phyloP scores from a whole-genome alignment of 1,140 invertebrate species.

The Harlomillsia oculata region DNA sequence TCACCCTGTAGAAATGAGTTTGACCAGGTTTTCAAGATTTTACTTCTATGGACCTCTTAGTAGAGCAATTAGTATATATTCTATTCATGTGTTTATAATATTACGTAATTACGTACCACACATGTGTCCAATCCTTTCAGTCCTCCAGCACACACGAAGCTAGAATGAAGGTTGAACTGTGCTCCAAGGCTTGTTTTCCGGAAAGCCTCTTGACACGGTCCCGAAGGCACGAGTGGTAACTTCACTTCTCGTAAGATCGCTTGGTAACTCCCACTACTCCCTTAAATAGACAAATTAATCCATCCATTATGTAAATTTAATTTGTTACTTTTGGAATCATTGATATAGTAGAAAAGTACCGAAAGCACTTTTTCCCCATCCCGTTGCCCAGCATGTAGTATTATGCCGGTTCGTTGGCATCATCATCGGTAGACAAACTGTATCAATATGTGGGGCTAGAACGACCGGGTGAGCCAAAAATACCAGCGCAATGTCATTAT shows the following conservation, averaged over 20 bases:
- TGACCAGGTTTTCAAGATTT: not conserved
- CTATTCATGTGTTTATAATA: not conserved
- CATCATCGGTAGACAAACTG: slow-evolving; percentile 40
- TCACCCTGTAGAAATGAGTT: slow-evolving; percentile 51
- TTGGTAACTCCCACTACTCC: slow-evolving; percentile 28
- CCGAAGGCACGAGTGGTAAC: slow-evolving; percentile 37
- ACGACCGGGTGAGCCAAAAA: slow-evolving; percentile 37
- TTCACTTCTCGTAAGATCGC: slow-evolving; percentile 37
- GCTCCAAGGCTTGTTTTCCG: slow-evolving; percentile 38
- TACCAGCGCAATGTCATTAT: slow-evolving; percentile 42
- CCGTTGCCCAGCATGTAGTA: slow-evolving; percentile 39
- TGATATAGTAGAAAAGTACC: too few species aligned
- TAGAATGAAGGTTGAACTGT: slow-evolving; percentile 37
- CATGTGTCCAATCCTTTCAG: slow-evolving; percentile 42
- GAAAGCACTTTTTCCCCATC: slow-evolving; percentile 44
- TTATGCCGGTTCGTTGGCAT: slow-evolving; percentile 37
- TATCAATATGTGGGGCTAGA: slow-evolving; percentile 40
- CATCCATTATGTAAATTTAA: too few species aligned
- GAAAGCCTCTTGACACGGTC: slow-evolving; percentile 38
- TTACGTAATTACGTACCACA: slow-evolving; percentile 24
- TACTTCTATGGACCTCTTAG: too few species aligned
- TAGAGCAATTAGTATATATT: not conserved
- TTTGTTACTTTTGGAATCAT: too few species aligned
- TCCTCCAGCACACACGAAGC: slow-evolving; percentile 44
- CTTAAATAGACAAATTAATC: slow-evolving; percentile 1